A percentile compares a stretch with the other conserved stretches of the same genome.
Evolutionary conservation across 2,888 invertebrate species (phyloP).

Genomic region (Tanytarsus gracilentus): DNA sequence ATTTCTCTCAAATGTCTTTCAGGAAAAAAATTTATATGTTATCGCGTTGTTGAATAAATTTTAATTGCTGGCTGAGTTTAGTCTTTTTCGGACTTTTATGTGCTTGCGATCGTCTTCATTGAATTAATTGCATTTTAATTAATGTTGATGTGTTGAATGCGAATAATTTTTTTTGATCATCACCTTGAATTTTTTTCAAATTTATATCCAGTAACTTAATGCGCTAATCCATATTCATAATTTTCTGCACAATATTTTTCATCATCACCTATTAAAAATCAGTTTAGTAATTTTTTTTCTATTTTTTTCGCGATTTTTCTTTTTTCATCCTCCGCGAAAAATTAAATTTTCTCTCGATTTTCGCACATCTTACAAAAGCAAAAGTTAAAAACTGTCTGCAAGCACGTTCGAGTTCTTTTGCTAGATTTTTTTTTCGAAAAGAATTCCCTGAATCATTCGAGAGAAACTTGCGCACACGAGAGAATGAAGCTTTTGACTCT

Average conservation of each 20-base stretch:
- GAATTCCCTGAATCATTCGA: neutral
- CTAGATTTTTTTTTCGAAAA: neutral
- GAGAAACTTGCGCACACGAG: too few species aligned
- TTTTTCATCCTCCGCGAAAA: neutral
- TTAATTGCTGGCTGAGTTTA: too few species aligned
- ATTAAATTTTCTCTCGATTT: neutral
- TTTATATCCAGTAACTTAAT: neutral
- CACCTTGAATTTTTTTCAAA: neutral
- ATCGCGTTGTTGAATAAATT: neutral
- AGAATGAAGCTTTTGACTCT: neutral
- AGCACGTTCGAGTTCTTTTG: neutral
- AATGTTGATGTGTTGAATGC: too few species aligned
- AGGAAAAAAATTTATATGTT: neutral
- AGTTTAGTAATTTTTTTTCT: too few species aligned
- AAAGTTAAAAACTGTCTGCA: slow-evolving; percentile 14
- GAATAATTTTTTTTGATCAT: neutral
- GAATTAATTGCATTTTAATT: neutral
- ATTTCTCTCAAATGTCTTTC: neutral
- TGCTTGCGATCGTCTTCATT: neutral
- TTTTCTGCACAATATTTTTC: neutral
- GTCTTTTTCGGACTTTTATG: too few species aligned
- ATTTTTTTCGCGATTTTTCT: too few species aligned
- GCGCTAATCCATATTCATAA: neutral
- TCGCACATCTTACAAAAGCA: slow-evolving; percentile 9
- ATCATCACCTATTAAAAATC: neutral